Percentiles rank a stretch among this genome's conserved stretches.
These are phyloP conservation scores for Spongia lamella DNA, from an alignment of 37 sponge, comb jelly and placozoan species.

Conservation along the genomic window DNA sequence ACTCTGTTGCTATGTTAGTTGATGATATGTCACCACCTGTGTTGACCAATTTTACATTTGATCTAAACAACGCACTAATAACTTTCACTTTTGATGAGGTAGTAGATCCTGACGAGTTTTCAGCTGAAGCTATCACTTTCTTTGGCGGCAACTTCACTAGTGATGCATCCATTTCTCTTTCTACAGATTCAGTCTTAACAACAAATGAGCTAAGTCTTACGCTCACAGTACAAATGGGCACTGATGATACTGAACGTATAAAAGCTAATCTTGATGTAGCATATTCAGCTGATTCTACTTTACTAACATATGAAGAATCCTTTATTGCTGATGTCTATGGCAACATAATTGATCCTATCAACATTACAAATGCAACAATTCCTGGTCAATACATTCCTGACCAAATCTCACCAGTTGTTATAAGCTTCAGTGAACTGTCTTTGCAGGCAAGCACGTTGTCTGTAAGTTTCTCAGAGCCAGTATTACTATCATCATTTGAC, in stretches of 20 bases:
- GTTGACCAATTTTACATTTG: constrained; percentile 50
- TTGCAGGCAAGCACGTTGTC: constrained; percentile 58
- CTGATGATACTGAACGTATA: constrained; percentile 53
- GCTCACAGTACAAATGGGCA: constrained; percentile 30
- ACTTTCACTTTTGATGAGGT: constrained; percentile 75
- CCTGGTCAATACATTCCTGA: constrained; percentile 50
- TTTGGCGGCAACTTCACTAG: constrained; percentile 37
- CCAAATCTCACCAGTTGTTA: constrained; percentile 49
- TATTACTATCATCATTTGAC: constrained; percentile 38
- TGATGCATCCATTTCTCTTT: constrained; percentile 21
- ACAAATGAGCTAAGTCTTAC: constrained; percentile 29
- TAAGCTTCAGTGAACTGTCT: constrained; percentile 55
- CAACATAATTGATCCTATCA: constrained; percentile 28
- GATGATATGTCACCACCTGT: constrained; percentile 64
- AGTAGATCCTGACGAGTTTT: constrained; percentile 40
- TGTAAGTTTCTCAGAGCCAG: constrained; percentile 74
- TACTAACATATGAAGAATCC: constrained; percentile 39
- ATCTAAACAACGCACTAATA: constrained; percentile 59
- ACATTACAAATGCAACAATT: constrained; percentile 52
- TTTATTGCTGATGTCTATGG: constrained; percentile 63
- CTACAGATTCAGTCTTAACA: constrained; percentile 1
- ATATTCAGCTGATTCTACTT: constrained; percentile 56
- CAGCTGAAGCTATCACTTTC: constrained; percentile 41
- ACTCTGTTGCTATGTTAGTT: background rate
- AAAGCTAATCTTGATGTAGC: constrained; percentile 75